A percentile compares a stretch with the other conserved stretches of the same genome.
These are phyloP conservation scores for Benthosema pterotum DNA, from an alignment of 2,797 vertebrate species.

Conservation along the genomic window DNA sequence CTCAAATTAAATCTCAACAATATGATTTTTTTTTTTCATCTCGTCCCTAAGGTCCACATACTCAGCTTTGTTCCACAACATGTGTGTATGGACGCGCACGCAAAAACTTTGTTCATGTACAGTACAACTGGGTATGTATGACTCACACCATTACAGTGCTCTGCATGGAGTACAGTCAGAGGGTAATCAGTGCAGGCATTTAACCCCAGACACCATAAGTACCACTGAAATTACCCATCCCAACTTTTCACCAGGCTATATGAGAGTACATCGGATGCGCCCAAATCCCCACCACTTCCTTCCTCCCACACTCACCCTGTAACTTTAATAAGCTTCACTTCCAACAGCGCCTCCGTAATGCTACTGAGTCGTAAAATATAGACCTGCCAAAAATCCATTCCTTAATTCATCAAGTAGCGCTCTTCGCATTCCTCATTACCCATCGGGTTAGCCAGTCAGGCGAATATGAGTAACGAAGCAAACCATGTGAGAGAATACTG, in stretches of 20 bases:
- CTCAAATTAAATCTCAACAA: too few species aligned
- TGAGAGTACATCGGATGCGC: constrained; percentile 28
- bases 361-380: constrained; percentile 24
- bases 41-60: too few species aligned
- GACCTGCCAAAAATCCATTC: constrained; percentile 30
- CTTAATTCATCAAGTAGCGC: constrained; percentile 14
- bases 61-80: too few species aligned
- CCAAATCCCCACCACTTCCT: constrained; percentile 4
- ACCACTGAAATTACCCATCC: constrained; percentile 32
- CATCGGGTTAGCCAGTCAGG: constrained; percentile 11
- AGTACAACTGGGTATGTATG: background rate
- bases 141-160: constrained; percentile 4
- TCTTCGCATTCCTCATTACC: constrained; percentile 15
- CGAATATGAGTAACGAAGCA: constrained; percentile 9
- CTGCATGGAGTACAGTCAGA: constrained; percentile 1
- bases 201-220: constrained; percentile 21
- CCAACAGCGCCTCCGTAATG: constrained; percentile 22
- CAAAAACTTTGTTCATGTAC: too few species aligned
- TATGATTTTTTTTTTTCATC: too few species aligned
- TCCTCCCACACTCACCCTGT: constrained; percentile 9
- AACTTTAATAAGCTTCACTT: constrained; percentile 29
- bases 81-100: too few species aligned
- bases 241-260: constrained; percentile 8
- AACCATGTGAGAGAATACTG: background rate
- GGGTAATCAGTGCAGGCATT: constrained; percentile 1